A percentile compares a stretch with the other conserved stretches of the same genome.
These are phyloP conservation scores for Drosophila cracens DNA, from an alignment of 2,888 invertebrate species.

Conservation along the genomic window DNA sequence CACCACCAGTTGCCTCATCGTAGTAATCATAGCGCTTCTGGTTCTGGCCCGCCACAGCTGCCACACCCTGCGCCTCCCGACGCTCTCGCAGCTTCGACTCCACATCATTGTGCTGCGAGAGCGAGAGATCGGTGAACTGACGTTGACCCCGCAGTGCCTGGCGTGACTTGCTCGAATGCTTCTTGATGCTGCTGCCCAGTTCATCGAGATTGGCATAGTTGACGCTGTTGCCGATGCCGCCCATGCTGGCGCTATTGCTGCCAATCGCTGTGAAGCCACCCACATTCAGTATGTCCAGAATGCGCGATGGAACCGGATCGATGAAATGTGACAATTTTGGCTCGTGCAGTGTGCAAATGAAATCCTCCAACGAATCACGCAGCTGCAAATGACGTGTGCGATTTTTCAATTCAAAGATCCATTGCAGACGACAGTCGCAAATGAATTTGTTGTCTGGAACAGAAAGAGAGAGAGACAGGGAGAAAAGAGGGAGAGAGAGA, in stretches of 20 bases:
- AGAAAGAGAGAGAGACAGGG: constrained; percentile 28
- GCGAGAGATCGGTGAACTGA: constrained; percentile 66
- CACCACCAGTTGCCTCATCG: constrained; percentile 56
- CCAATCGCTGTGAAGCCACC: constrained; percentile 76
- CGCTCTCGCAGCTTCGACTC: constrained; percentile 63
- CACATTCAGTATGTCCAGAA: constrained; percentile 76
- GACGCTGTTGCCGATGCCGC: constrained; percentile 60
- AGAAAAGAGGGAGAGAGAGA: constrained; percentile 5
- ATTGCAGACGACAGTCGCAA: constrained; percentile 93
- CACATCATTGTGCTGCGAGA: constrained; percentile 62
- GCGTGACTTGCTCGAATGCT: constrained; percentile 62
- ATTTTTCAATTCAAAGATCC: constrained; percentile 90
- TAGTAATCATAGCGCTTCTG: constrained; percentile 75
- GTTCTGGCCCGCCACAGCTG: constrained; percentile 57
- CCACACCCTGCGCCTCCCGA: constrained; percentile 55
- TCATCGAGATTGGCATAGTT: constrained; percentile 66
- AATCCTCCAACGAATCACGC: constrained; percentile 89
- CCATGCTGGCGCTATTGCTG: constrained; percentile 71
- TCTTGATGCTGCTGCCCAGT: constrained; percentile 48
- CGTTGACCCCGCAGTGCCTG: constrained; percentile 75
- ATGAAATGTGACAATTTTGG: constrained; percentile 79
- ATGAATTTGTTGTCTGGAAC: constrained; percentile 91
- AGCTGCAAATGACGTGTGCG: constrained; percentile 90
- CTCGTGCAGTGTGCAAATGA: constrained; percentile 89
- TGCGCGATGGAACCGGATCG: constrained; percentile 79